phyloP scores from a whole-genome alignment of 2,888 invertebrate genomes.

The Nycteola revayana region DNA sequence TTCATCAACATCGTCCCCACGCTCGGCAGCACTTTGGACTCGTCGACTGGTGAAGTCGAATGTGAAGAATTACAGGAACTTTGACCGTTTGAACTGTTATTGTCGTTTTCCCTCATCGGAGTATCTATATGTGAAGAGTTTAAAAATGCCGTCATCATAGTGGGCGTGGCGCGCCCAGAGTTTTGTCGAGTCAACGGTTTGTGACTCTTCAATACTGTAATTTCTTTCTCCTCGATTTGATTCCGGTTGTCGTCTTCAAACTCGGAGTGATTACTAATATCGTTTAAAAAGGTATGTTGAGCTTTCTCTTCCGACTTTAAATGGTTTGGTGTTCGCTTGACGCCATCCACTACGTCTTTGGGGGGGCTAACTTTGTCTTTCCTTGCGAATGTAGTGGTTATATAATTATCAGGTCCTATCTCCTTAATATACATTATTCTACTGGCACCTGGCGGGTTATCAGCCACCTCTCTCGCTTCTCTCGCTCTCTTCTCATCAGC shows the following conservation, averaged over 20 bases:
- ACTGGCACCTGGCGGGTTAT: conserved; percentile 62
- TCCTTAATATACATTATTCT: conserved; percentile 83
- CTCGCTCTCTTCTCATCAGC: conserved; percentile 65
- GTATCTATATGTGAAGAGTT: conserved; percentile 68
- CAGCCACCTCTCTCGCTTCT: conserved; percentile 68
- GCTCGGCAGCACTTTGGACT: conserved; percentile 51
- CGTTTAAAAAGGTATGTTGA: conserved; percentile 70
- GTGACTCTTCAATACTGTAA: conserved; percentile 81
- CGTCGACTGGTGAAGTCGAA: conserved; percentile 68
- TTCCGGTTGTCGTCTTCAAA: conserved; percentile 77
- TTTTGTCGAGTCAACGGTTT: conserved; percentile 86
- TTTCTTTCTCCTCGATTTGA: conserved; percentile 76
- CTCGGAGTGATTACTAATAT: conserved; percentile 73
- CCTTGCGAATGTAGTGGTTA: conserved; percentile 84
- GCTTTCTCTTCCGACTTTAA: conserved; percentile 75
- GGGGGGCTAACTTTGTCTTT: conserved; percentile 56
- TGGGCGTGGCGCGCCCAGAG: conserved; percentile 81
- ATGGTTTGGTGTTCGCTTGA: conserved; percentile 62
- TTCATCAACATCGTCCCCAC: conserved; percentile 72
- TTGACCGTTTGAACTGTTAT: conserved; percentile 59
- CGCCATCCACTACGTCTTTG: conserved; percentile 53
- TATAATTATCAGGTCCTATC: conserved; percentile 88
- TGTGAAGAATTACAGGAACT: conserved; percentile 72
- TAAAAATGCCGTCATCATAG: conserved; percentile 74
- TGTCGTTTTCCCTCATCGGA: conserved; percentile 50